phyloP scores from a whole-genome alignment of 2,797 vertebrate species.

The Squalus acanthias region DNA sequence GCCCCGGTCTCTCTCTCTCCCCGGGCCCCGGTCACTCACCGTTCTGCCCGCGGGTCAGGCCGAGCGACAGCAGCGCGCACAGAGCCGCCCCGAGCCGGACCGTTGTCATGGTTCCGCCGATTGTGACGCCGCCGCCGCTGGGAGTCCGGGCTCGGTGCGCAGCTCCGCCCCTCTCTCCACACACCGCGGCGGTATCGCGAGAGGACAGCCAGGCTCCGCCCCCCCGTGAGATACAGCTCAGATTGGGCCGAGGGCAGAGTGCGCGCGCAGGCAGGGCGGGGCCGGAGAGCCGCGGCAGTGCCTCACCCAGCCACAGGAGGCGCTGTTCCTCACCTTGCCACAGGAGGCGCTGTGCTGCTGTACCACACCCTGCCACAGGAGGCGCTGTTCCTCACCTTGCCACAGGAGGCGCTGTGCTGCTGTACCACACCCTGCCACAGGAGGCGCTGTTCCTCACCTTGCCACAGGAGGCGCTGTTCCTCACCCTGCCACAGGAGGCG shows the following conservation, averaged over 20 bases:
- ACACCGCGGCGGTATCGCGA: not conserved
- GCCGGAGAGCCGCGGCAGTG: too few relatives aligned
- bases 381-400: not conserved
- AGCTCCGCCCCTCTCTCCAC: slow-evolving; percentile 42
- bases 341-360: not conserved
- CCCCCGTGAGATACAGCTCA: too few relatives aligned
- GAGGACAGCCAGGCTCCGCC: not conserved
- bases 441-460: not conserved
- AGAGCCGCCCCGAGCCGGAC: slow-evolving; percentile 27
- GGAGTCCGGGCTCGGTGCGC: slow-evolving; percentile 52
- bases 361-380: not conserved
- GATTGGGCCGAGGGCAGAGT: too few relatives aligned
- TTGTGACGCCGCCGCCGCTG: slow-evolving; percentile 41
- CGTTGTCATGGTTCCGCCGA: slow-evolving; percentile 35
- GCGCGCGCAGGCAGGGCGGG: too few relatives aligned
- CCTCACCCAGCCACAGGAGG: too few relatives aligned
- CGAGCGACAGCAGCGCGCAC: slow-evolving; percentile 47
- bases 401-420: not conserved
- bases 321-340: not conserved
- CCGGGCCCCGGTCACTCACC: slow-evolving; percentile 45
- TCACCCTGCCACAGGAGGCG: not conserved
- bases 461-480: not conserved
- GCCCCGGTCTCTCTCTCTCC: too few relatives aligned
- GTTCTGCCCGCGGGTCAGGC: slow-evolving; percentile 57
- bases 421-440: not conserved